Evolutionary conservation across 2,888 invertebrate species (phyloP).

Genomic region (Eucriotettix oculatus): DNA sequence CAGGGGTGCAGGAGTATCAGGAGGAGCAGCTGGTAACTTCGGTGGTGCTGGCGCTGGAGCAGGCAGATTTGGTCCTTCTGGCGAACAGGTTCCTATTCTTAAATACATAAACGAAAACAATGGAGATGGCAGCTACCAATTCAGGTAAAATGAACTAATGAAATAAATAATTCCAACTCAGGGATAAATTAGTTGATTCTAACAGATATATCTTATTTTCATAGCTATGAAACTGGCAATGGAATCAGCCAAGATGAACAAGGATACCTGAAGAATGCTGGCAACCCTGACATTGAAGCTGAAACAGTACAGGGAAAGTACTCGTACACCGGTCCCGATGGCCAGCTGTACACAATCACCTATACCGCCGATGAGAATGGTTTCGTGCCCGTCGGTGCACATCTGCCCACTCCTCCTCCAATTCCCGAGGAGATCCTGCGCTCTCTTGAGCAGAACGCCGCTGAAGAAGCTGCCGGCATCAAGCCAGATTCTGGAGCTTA

Average conservation of each 20-base stretch:
- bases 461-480: conserved; percentile 4
- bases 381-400: conserved; percentile 35
- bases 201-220: conserved; percentile 5
- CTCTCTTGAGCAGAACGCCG: conserved; percentile 26
- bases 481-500: background rate
- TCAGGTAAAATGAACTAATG: background rate
- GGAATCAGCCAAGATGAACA: conserved; percentile 40
- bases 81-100: background rate
- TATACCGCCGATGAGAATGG: conserved; percentile 41
- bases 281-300: conserved; percentile 28
- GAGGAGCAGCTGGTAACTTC: background rate
- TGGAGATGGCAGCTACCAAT: background rate
- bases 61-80: background rate
- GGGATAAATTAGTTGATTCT: background rate
- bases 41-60: background rate
- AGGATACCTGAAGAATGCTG: conserved; percentile 37
- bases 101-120: background rate
- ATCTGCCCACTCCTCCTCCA: conserved; percentile 40
- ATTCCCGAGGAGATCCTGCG: conserved; percentile 39
- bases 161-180: background rate
- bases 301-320: conserved; percentile 29
- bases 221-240: conserved; percentile 44
- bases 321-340: conserved; percentile 40
- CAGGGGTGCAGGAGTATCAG: background rate
- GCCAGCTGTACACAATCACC: conserved; percentile 32